Base-by-base conservation (phyloP, 2,797 vertebrate genomes). In the Gadopsis bispinosus region DNA sequence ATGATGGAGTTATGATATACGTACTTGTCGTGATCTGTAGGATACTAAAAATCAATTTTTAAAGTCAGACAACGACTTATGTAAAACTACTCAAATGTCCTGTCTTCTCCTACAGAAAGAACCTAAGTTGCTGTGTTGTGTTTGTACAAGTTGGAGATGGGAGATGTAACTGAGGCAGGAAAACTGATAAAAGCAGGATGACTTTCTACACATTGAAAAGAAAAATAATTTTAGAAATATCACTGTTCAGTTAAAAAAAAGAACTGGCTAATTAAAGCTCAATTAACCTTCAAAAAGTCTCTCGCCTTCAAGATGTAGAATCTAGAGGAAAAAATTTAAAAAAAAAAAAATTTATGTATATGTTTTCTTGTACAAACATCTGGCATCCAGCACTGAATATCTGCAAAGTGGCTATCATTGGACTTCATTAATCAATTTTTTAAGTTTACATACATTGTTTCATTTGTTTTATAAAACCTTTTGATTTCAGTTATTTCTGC, bases 201-300 rank as follows among this genome's bases (percentile, higher is more conserved):
- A 45, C n/a, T 61, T 43, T 71, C 13, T 50, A 14, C 45, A 63
- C 4, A 26, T 67, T 5, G 9, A 69, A 45, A 50, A 7, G 4
- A 48, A 20, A 50, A 20, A 3, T 41, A 3, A 26, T 35, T 64
- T 64, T 35, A 9, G 26, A 77, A 50, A 69, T 33, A 22, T 43
- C 54, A 17, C 37, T 26, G 26, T 26, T 61, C 35, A 60, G 17
- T 20, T 48, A 6, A 68, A 55, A 73, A 26, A 43, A 67, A 77
- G 20, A 31, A 37, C 12, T 20, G 2, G 47, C 37, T 29, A 22
- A 55, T 68, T 53, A 76, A 48, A 47, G 17, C 48, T 26, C 26
- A 26, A 26, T 26, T 26, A 26, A 2, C 26, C 26, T 26, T 26
- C 26, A 26, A 26, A 26, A 26, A 26, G 26, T 26, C 1, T 26